Base-by-base conservation (phyloP, 2,797 vertebrate genomes). In the Chaenodraco wilsoni region DNA sequence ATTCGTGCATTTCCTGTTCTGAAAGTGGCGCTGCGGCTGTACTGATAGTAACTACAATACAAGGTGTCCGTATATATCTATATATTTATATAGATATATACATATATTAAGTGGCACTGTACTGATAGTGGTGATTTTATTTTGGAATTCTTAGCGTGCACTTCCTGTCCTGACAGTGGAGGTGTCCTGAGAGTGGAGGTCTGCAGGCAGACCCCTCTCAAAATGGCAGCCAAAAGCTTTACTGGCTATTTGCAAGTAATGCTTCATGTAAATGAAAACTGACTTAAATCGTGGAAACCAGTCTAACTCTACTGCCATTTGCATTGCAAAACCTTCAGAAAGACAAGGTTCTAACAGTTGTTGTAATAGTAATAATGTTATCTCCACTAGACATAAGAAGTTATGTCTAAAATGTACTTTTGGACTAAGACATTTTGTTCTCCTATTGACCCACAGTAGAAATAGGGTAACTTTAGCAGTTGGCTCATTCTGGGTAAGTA, bases 401-500 rank as follows among this genome's bases (percentile, higher is more conserved):
- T 61, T 27, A 46, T 23, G 23, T 21, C 8, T 49, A 11, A 65
- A 63, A 68, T 68, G 19, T 5, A 11, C 33, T 45, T 74, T 16
- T 15, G 3, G 2, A 2, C 27, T 23, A 51, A 40, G 31, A 65
- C 31, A 14, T 16, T 44, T 12, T 52, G 46, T 72, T 56, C 44
- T 64, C 46, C 17, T 56, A 55, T 10, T 87, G 79, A 83, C 83
- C 83, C 52, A 52, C 74, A 71, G 64, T 79, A 41, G 57, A 87
- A 84, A 83, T n/a, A 54, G 76, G 67, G n/a, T 87, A 84, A 87
- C 76, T 72, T 74, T 23, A 81, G 76, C 65, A 83, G 75, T 88
- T 74, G 73, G 82, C 41, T 80, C 63, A 87, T 84, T 87, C 48
- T 87, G 82, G 81, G 80, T 89, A 87, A 90, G 76, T 82, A 69